phyloP scores from a whole-genome alignment of 2,888 invertebrate species.

The Notodonta ziczac region DNA sequence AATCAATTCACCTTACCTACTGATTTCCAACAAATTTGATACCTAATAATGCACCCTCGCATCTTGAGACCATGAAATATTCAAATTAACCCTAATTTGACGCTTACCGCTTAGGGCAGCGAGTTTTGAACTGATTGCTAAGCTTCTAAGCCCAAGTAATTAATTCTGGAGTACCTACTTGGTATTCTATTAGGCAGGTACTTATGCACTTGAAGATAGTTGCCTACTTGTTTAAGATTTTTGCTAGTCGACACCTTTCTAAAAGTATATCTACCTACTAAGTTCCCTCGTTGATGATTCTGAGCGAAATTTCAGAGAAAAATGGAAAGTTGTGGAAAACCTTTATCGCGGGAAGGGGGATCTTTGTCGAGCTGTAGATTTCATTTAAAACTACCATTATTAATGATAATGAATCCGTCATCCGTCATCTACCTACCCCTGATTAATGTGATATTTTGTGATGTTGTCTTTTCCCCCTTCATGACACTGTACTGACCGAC shows the following conservation, averaged over 20 bases:
- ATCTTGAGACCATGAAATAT: constrained; percentile 8
- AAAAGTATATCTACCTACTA: no score
- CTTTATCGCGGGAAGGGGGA: no score
- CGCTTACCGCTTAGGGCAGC: constrained; percentile 8
- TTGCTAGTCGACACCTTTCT: neutral
- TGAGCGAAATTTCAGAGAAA: no score
- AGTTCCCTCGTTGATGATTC: no score
- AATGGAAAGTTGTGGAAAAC: no score
- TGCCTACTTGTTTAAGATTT: neutral
- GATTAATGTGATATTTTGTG: no score
- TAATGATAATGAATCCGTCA: no score
- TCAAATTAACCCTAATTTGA: constrained; percentile 10
- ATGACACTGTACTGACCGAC: no score
- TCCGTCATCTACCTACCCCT: no score
- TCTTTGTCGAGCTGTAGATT: no score
- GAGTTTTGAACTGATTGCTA: constrained; percentile 4
- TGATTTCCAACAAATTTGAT: constrained; percentile 5
- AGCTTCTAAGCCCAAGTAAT: neutral
- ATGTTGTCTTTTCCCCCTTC: no score
- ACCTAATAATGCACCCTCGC: constrained; percentile 4
- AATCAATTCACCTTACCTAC: neutral
- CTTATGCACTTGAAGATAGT: constrained; percentile 1
- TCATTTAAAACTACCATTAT: no score
- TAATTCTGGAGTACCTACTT: constrained; percentile 8
- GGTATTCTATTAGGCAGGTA: neutral